Evolutionary conservation across 2,888 invertebrate genomes (phyloP), one percentile per base, ranked within the genome.

Genomic region (Dicyrtoma fusca): DNA sequence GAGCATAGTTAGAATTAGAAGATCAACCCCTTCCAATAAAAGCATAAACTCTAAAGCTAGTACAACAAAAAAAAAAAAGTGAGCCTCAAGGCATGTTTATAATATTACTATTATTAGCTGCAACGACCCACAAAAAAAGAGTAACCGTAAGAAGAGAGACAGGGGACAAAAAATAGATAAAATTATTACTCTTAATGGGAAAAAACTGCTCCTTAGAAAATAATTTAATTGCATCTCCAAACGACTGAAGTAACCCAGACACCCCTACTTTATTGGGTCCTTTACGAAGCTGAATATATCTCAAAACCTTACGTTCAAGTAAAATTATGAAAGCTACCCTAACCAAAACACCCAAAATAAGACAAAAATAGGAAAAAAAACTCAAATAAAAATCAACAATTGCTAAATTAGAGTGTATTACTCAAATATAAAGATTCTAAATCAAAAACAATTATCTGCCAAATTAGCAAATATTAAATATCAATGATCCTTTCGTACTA

Each of bases 401-500:
- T n/a, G n/a, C n/a, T n/a, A n/a, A n/a, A n/a, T n/a, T n/a, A n/a
- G n/a, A n/a, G n/a, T n/a, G n/a, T n/a, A n/a, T n/a, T n/a, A n/a
- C n/a, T n/a, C n/a, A n/a, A n/a, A n/a, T n/a, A n/a, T n/a, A 72
- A 74, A 75, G 88, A 85, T 87, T 88, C 89, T 90, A 89, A 89
- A 88, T 88, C 86, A 88, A 89, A 84, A 83, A 85, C 89, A 89
- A 85, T 89, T 85, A 82, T 89, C 88, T 89, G 88, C 85, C 88
- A 89, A 89, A 87, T 86, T 87, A 88, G 85, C 75, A 74, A 78
- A 80, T 83, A 83, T 85, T 81, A 84, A 82, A 83, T 81, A 84
- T 86, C 83, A 86, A 85, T 87, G 85, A 87, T 91, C 90, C 90
- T 91, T 90, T 91, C 90, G 90, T 91, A 91, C 90, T 90, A 89